A percentile compares a stretch with the other conserved stretches of the same genome.
These are phyloP conservation scores for Myotis vivesi DNA, from an alignment of 2,797 vertebrate species.

Conservation along the genomic window DNA sequence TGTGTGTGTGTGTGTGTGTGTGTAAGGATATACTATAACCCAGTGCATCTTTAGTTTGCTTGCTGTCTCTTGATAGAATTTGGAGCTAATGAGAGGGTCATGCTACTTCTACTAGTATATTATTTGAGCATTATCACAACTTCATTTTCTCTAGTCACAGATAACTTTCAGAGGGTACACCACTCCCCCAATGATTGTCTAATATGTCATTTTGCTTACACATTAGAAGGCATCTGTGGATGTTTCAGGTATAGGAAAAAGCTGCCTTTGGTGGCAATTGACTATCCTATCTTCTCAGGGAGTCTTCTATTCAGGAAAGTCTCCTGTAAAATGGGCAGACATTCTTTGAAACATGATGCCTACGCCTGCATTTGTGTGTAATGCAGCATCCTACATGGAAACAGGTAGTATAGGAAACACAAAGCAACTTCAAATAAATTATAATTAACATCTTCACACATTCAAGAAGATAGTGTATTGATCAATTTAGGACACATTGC, in stretches of 20 bases:
- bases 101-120: background rate
- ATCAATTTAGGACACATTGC: background rate
- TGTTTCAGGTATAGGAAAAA: background rate
- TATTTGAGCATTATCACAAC: background rate
- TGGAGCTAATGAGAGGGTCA: background rate
- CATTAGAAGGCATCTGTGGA: background rate
- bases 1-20: background rate
- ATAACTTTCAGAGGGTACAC: background rate
- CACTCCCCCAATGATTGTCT: background rate
- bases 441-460: background rate
- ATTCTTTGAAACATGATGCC: background rate
- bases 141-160: background rate
- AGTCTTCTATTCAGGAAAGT: background rate
- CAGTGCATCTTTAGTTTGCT: background rate
- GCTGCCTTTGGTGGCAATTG: background rate
- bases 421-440: background rate
- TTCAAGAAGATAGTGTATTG: background rate
- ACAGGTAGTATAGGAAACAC: background rate
- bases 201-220: background rate
- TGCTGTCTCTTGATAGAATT: background rate
- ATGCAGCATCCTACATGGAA: background rate
- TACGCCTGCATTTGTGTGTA: background rate
- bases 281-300: background rate
- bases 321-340: background rate
- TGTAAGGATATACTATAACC: background rate